Evolutionary conservation across 2,113 vertebrate genomes (phyloP).

Genomic region (Silurus glanis): DNA sequence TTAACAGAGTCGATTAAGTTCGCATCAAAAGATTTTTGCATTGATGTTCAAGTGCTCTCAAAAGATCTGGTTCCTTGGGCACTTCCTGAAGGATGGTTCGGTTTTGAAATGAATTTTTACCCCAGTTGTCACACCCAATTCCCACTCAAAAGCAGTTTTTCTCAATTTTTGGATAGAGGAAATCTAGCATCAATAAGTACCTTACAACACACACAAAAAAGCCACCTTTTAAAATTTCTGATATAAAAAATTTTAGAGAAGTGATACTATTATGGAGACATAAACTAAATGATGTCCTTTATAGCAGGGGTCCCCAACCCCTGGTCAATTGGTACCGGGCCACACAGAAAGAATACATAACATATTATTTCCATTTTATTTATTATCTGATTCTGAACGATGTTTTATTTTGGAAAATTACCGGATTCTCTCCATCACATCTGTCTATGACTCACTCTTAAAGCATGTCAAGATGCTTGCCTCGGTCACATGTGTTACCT

Average conservation of each 20-base stretch:
- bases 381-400: too few species aligned
- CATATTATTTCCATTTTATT: too few species aligned
- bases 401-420: too few species aligned
- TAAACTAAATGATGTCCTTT: neutral
- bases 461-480: too few species aligned
- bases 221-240: neutral
- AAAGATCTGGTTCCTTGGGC: neutral
- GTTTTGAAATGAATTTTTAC: neutral
- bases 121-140: neutral
- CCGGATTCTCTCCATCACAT: too few species aligned
- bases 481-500: too few species aligned
- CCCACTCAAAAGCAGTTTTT: neutral
- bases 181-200: neutral
- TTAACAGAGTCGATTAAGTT: constrained; percentile 4
- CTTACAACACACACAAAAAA: neutral
- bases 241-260: neutral
- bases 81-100: neutral
- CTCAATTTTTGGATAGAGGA: neutral
- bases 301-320: too few species aligned
- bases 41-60: neutral
- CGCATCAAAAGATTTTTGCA: constrained; percentile 3
- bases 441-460: too few species aligned
- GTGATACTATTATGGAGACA: neutral
- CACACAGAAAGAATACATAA: too few species aligned
- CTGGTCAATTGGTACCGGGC: too few species aligned